Percentiles rank a stretch among this genome's conserved stretches.
These are phyloP conservation scores for Ovis canadensis DNA, from an alignment of 2,113 vertebrate species.

Conservation along the genomic window DNA sequence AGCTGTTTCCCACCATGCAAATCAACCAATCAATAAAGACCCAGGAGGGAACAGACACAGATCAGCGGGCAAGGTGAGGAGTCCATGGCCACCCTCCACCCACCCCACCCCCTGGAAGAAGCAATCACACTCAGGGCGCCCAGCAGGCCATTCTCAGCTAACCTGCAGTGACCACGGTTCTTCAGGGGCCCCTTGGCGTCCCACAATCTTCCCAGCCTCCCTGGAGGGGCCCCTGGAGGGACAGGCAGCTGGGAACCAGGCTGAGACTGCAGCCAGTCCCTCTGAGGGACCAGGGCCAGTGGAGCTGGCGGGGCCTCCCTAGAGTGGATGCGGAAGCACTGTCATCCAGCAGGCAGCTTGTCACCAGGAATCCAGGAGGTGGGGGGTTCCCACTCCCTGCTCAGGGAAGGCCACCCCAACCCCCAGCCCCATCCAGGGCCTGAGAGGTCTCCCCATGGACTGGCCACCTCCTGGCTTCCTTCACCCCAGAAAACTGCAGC, in stretches of 20 bases:
- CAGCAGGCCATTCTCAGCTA: neutral
- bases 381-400: neutral
- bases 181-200: neutral
- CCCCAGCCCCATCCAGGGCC: neutral
- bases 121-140: accelerated
- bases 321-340: neutral
- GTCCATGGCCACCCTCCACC: neutral
- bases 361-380: neutral
- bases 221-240: neutral
- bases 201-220: neutral
- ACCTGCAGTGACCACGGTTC: neutral
- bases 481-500: neutral
- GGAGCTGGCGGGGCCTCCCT: neutral
- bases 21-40: neutral
- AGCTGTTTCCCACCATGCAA: neutral
- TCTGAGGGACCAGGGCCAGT: neutral
- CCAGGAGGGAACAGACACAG: neutral
- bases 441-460: neutral
- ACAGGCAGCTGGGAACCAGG: neutral
- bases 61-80: accelerated
- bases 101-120: neutral
- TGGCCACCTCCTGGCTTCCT: neutral
- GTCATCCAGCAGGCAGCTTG: neutral
- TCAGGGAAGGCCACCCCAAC: neutral
- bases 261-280: neutral